A percentile compares a stretch with the other conserved stretches of the same genome.
These are phyloP conservation scores for Trachelus stipa DNA, from an alignment of 2,888 invertebrate genomes.

Conservation along the genomic window DNA sequence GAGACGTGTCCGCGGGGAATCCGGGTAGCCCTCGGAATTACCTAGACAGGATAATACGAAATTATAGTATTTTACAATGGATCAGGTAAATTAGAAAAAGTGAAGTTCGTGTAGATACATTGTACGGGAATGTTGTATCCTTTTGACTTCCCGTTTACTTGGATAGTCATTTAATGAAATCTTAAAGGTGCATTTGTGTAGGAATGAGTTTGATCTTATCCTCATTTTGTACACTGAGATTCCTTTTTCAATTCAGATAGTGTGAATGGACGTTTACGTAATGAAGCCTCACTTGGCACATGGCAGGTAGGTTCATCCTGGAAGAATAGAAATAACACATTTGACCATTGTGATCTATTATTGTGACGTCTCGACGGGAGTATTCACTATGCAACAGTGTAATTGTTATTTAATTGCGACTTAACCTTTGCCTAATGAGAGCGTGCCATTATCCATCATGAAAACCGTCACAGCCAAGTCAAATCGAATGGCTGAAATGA, in stretches of 20 bases:
- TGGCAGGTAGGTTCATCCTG: background rate
- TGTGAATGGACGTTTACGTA: background rate
- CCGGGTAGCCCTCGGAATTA: background rate
- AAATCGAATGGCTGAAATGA: constrained; percentile 22
- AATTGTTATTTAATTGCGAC: constrained; percentile 27
- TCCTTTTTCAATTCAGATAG: background rate
- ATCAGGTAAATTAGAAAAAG: background rate
- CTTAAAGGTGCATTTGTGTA: background rate
- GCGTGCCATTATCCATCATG: constrained; percentile 15
- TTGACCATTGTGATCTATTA: background rate
- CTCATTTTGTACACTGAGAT: background rate
- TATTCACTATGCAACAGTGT: background rate
- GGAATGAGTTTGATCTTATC: background rate
- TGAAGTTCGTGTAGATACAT: background rate
- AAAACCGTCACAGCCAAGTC: constrained; percentile 22
- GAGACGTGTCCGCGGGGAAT: background rate
- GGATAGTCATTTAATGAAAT: background rate
- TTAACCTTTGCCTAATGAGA: constrained; percentile 28
- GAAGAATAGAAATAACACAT: background rate
- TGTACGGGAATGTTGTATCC: background rate
- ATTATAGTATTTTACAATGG: background rate
- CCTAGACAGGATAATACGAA: background rate
- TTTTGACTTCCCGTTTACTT: background rate
- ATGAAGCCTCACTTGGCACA: background rate
- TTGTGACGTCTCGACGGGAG: background rate